Evolutionary conservation across 2,113 vertebrate genomes (phyloP).

Genomic region (Rattus norvegicus): GRCr8 NC_086035.1:53058501-53059000

Average conservation of each 20-base stretch:
- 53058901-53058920: neutral
- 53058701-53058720: neutral
- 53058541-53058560: neutral
- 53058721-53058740: neutral
- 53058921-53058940: neutral
- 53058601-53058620: neutral
- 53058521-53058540: neutral
- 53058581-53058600: slow-evolving; percentile 48
- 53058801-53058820: neutral
- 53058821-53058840: neutral
- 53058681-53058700: neutral
- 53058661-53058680: neutral
- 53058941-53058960: neutral
- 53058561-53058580: slow-evolving; percentile 53
- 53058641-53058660: neutral
- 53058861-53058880: neutral
- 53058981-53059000: neutral
- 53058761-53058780: neutral
- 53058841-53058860: neutral
- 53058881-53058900: neutral
- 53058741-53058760: neutral
- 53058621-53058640: slow-evolving; percentile 62
- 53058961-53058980: neutral
- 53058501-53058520: neutral
- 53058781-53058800: too few species aligned